These are phyloP conservation scores for Alaudala cheleensis DNA, from an alignment of 2,113 vertebrate genomes.

Conservation along the genomic window DNA sequence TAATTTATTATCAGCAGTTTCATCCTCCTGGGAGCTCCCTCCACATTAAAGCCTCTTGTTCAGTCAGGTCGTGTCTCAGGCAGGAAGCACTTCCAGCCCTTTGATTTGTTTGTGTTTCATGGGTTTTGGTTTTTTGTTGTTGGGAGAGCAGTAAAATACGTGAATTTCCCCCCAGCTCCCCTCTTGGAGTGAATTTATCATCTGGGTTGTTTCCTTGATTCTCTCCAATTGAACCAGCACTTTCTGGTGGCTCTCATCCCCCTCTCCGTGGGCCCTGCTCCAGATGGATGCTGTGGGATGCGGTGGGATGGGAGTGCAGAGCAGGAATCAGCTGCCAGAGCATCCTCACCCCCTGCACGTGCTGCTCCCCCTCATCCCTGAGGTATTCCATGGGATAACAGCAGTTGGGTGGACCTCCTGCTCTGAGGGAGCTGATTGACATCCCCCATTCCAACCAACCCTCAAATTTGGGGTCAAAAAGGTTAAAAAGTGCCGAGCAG, in stretches of 20 bases:
- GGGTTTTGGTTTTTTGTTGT: background rate
- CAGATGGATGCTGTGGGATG: conserved; percentile 35
- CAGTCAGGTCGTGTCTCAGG: conserved; percentile 39
- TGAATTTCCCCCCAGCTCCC: background rate
- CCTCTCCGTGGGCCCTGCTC: background rate
- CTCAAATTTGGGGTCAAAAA: background rate
- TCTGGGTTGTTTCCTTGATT: background rate
- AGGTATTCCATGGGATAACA: background rate
- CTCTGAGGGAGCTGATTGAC: fast-evolving
- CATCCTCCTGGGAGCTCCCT: conserved; percentile 18
- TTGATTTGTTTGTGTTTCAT: conserved; percentile 60
- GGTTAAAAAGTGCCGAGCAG: background rate
- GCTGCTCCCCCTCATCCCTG: background rate
- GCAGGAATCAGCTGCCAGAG: background rate
- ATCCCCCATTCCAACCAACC: background rate
- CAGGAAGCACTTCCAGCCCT: conserved; percentile 36
- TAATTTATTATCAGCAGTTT: conserved; percentile 58
- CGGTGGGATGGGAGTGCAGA: background rate
- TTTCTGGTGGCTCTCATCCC: background rate
- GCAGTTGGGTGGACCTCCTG: background rate
- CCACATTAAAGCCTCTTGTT: conserved; percentile 22
- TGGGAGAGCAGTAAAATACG: conserved; percentile 31
- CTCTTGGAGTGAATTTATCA: conserved; percentile 44
- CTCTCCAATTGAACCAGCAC: conserved; percentile 12
- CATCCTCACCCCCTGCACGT: background rate